These are phyloP conservation scores for Forbesichthys agassizii DNA, from an alignment of 2,113 vertebrate genomes.

Conservation along the genomic window DNA sequence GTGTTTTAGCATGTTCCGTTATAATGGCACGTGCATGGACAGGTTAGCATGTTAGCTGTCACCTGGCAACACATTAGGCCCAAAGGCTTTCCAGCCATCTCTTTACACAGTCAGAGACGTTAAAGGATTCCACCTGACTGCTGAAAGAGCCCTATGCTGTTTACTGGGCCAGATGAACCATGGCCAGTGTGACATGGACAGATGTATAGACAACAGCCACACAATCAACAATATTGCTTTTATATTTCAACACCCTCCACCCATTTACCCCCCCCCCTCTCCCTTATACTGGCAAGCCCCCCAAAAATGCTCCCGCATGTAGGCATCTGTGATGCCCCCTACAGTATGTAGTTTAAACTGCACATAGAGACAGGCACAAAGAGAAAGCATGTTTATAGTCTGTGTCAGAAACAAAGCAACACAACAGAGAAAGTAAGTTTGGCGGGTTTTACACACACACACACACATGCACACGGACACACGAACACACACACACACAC, in stretches of 20 bases:
- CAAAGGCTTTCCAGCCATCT: constrained; percentile 9
- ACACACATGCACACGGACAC: no score
- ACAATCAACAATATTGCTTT: neutral
- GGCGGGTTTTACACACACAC: neutral
- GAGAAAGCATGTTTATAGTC: neutral
- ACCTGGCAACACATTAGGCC: neutral
- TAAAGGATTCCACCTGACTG: neutral
- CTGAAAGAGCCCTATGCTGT: constrained; percentile 46
- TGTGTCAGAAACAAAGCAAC: no score
- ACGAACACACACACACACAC: no score
- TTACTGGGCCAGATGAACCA: constrained; percentile 40
- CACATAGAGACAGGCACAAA: neutral
- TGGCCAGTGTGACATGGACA: constrained; percentile 29
- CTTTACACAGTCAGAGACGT: constrained; percentile 56
- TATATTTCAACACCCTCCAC: no score
- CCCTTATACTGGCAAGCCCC: no score
- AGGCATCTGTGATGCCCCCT: neutral
- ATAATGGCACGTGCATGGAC: no score
- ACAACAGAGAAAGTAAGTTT: neutral
- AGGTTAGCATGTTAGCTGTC: neutral
- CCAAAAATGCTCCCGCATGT: no score
- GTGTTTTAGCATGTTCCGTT: neutral
- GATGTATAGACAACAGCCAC: no score
- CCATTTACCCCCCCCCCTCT: no score
- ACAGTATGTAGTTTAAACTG: neutral